These are phyloP conservation scores for Tetraneura akinire DNA, from an alignment of 1,140 invertebrate genomes.

Conservation along the genomic window DNA sequence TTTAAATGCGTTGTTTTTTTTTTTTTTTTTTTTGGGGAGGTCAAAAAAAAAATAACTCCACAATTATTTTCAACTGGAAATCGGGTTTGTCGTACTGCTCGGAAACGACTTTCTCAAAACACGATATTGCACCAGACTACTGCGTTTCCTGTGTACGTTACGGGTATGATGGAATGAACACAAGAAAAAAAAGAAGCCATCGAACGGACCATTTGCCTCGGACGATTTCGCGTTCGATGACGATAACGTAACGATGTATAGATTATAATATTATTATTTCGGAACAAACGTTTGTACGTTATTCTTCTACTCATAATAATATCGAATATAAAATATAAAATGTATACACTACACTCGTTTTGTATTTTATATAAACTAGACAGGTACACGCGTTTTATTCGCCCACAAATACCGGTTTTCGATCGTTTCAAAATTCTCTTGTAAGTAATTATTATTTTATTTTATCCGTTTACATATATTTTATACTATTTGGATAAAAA, in stretches of 20 bases:
- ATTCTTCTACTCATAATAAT: too few species aligned
- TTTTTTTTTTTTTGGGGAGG: too few species aligned
- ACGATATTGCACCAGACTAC: slow-evolving; percentile 21
- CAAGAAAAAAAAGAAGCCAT: too few species aligned
- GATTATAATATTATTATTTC: not conserved
- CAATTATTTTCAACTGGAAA: not conserved
- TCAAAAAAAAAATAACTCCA: not conserved
- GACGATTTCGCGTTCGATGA: not conserved
- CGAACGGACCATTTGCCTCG: not conserved
- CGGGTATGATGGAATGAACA: not conserved
- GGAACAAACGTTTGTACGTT: not conserved
- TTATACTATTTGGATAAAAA: too few species aligned
- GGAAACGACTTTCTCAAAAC: not conserved
- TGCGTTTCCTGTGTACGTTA: slow-evolving; percentile 7
- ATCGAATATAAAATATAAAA: not conserved
- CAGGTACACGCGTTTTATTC: not conserved
- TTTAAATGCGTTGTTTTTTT: not conserved
- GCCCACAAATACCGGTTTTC: slow-evolving; percentile 14
- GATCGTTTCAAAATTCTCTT: not conserved
- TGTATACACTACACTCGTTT: not conserved
- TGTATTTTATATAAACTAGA: not conserved
- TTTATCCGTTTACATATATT: not conserved
- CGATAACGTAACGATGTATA: too few species aligned
- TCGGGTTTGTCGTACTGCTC: not conserved
- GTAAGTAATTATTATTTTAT: not conserved